phyloP scores from a whole-genome alignment of 2,888 invertebrate species.

The Apodemia zela region DNA sequence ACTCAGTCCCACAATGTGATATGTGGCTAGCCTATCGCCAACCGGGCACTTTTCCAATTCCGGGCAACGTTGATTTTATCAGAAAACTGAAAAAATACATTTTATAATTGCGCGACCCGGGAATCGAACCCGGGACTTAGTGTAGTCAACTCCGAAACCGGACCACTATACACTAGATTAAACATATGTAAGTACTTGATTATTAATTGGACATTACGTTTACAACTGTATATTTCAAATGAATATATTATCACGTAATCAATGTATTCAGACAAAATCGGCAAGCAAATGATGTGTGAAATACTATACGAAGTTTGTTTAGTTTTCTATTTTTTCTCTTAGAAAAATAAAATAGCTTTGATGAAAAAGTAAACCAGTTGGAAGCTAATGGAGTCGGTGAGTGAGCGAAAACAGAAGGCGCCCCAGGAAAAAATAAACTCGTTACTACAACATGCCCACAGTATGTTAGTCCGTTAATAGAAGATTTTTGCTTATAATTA shows the following conservation, averaged over 20 bases:
- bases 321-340: slow-evolving; percentile 35
- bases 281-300: slow-evolving; percentile 22
- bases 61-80: no score
- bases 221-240: no score
- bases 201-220: no score
- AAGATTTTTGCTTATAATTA: slow-evolving; percentile 30
- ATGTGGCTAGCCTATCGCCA: no score
- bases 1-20: no score
- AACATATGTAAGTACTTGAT: no score
- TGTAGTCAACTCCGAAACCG: no score
- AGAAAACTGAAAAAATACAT: no score
- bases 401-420: slow-evolving; percentile 74
- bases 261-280: neutral
- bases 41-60: no score
- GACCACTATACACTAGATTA: no score
- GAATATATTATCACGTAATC: neutral
- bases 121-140: no score
- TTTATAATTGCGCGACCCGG: no score
- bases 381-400: slow-evolving; percentile 77
- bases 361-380: slow-evolving; percentile 55
- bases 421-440: slow-evolving; percentile 52
- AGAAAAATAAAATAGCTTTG: slow-evolving; percentile 46
- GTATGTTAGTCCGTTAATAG: slow-evolving; percentile 32
- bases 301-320: slow-evolving; percentile 34
- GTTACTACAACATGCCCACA: slow-evolving; percentile 28